Percentiles rank a stretch among this genome's conserved stretches.
phyloP scores from a whole-genome alignment of 2,888 invertebrate genomes.

The Melieria crassipennis region DNA sequence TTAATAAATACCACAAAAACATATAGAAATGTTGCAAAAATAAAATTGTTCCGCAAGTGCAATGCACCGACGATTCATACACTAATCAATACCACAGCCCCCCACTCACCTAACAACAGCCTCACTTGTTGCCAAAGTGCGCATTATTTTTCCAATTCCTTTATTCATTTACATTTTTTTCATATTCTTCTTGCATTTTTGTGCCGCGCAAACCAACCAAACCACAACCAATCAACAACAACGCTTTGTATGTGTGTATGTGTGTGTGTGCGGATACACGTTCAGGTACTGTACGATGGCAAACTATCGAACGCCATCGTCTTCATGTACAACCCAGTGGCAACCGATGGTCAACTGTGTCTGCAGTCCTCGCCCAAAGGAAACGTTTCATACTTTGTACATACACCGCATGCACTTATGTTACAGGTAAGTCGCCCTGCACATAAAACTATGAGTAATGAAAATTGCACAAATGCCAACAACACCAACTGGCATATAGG shows the following conservation, averaged over 20 bases:
- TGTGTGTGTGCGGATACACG: not conserved
- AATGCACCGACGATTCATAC: too few species aligned
- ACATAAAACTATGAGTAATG: not conserved
- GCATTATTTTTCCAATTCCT: too few species aligned
- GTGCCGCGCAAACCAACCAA: too few species aligned
- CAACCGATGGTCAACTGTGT: constrained; percentile 98
- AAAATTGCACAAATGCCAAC: not conserved
- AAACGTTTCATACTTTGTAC: constrained; percentile 97
- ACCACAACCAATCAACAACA: too few species aligned
- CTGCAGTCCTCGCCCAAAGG: constrained; percentile 98
- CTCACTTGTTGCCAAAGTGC: too few species aligned
- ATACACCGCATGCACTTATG: constrained; percentile 99
- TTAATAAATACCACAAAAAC: too few species aligned
- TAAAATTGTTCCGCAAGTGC: too few species aligned
- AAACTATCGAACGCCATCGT: constrained; percentile 96
- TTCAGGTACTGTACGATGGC: constrained; percentile 97
- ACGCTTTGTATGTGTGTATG: not conserved
- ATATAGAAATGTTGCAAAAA: too few species aligned
- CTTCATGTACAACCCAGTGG: constrained; percentile 99
- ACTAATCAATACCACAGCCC: too few species aligned
- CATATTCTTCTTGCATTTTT: too few species aligned
- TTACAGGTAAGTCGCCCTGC: constrained; percentile 76
- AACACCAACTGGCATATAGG: not conserved
- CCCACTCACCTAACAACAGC: too few species aligned
- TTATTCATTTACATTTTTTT: too few species aligned